phyloP scores from a whole-genome alignment of 2,797 vertebrate genomes.

The Hoplostethus mediterraneus region DNA sequence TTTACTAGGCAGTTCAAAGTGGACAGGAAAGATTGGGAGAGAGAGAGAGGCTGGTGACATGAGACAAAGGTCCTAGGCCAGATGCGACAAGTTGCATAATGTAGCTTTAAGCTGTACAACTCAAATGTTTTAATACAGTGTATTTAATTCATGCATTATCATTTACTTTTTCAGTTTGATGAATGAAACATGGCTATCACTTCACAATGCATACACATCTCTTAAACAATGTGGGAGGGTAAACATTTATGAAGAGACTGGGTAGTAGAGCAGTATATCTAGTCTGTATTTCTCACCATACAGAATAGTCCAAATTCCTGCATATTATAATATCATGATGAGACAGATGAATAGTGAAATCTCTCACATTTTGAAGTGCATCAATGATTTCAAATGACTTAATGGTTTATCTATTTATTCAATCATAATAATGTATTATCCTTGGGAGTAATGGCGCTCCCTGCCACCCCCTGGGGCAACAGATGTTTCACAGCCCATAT shows the following conservation, averaged over 20 bases:
- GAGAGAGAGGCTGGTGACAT: too few relatives aligned
- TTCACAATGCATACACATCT: not conserved
- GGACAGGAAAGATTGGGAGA: too few relatives aligned
- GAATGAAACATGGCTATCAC: too few relatives aligned
- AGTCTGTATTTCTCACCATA: not conserved
- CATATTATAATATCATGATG: constrained; percentile 23
- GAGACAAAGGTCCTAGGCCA: too few relatives aligned
- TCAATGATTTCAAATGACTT: constrained; percentile 76
- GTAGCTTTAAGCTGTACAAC: too few relatives aligned
- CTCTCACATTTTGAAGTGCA: constrained; percentile 62
- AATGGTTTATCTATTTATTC: constrained; percentile 84
- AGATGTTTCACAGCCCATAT: constrained; percentile 84
- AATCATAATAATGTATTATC: constrained; percentile 84
- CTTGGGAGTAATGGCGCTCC: constrained; percentile 74
- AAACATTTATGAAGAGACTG: not conserved
- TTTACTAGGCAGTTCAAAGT: too few relatives aligned
- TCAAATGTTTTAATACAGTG: not conserved
- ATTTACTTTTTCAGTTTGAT: not conserved
- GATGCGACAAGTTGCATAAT: too few relatives aligned
- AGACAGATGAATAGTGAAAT: constrained; percentile 55
- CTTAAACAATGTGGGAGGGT: not conserved
- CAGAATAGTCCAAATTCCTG: constrained; percentile 4
- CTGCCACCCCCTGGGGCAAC: constrained; percentile 77
- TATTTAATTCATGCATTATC: not conserved
- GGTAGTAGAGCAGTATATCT: not conserved